These are phyloP conservation scores for Cygnus olor DNA, from an alignment of 2,797 vertebrate genomes.

Conservation along the genomic window DNA sequence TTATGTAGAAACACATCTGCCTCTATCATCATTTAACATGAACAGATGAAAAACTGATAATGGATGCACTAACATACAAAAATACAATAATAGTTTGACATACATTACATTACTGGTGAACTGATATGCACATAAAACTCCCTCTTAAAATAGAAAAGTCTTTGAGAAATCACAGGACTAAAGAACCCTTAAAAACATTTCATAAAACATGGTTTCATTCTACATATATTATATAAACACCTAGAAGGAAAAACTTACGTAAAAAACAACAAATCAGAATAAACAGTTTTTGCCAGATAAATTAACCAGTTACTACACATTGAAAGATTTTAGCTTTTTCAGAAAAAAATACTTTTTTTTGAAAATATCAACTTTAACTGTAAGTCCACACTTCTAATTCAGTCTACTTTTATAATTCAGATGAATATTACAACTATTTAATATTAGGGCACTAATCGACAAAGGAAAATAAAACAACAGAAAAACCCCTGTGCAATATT, in stretches of 20 bases:
- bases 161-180: not conserved
- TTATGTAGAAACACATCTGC: conserved; percentile 6
- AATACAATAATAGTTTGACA: not conserved
- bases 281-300: not conserved
- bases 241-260: not conserved
- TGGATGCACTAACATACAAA: conserved; percentile 20
- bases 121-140: not conserved
- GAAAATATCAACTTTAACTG: conserved; percentile 18
- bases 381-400: not conserved
- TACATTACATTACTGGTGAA: not conserved
- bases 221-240: not conserved
- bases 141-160: not conserved
- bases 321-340: not conserved
- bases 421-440: not conserved
- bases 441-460: not conserved
- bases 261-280: not conserved
- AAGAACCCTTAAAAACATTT: not conserved
- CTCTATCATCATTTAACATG: not conserved
- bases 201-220: not conserved
- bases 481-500: not conserved
- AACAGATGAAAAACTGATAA: not conserved
- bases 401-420: conserved; percentile 5
- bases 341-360: not conserved
- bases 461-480: not conserved
- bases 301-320: not conserved